Evolutionary conservation across 1,140 invertebrate species (phyloP), one percentile per base, ranked within the genome.

Genomic region (Sinonovacula constricta): DNA sequence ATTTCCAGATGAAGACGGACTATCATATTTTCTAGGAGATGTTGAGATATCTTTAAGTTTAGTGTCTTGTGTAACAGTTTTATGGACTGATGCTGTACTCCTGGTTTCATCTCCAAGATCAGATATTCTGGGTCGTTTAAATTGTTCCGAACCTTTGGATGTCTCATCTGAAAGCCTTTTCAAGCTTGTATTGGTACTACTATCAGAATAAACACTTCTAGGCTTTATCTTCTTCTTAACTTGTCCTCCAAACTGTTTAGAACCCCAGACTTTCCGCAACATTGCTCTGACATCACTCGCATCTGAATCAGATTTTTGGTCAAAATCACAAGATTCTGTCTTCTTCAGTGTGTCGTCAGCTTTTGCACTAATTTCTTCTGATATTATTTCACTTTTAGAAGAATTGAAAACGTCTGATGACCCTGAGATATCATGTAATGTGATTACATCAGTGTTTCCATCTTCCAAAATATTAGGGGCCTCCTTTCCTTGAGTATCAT

Each of bases 231-330:
- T 14, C 36, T 18, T 30, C 7, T 0, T 18, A 18, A 24, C 63
- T 33, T 31, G 24, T 54, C 33, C 67, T 26, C n/a, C 56, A 63
- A 78, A 69, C 22, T 69, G 66, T 70, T 78, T 78, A 26, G 59
- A 45, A 34, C 75, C 66, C 75, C 75, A 78, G 31, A 78, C 66
- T 30, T 70, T 69, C 54, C 75, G 51, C 26, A 78, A 63, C 67
- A 70, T 78, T 12, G 65, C 75, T 53, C 59, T 69, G 15, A 78
- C 65, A 69, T 78, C 75, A 78, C 63, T 34, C n/a, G 24, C 31
- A 12, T 67, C 36, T 49, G 12, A 0, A 30, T 22, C 31, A 22
- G 2, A 3, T 51, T 4, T 0, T 39, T 45, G 36, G 18, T 15
- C 49, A 49, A 12, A 14, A 3, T 24, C 3, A 36, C 31, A 5